These are phyloP conservation scores for Tenrec ecaudatus DNA, from an alignment of 2,113 vertebrate species.

Conservation along the genomic window DNA sequence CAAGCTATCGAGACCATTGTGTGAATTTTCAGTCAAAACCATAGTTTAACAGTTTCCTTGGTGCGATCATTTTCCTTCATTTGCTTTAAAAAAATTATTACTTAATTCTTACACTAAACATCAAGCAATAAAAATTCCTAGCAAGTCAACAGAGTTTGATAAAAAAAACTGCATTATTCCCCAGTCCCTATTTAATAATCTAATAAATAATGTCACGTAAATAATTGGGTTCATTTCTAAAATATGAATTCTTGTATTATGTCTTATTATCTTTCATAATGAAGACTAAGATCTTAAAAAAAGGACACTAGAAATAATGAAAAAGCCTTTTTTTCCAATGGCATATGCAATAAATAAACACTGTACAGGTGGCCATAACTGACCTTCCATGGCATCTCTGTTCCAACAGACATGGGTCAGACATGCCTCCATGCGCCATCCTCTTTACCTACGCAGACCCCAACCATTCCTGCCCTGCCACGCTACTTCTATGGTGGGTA, in stretches of 20 bases:
- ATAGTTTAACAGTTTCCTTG: not conserved
- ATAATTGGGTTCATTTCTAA: not conserved
- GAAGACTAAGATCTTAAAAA: not conserved
- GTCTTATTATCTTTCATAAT: not conserved
- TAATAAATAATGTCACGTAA: not conserved
- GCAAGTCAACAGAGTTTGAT: not conserved
- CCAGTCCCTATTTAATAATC: not conserved
- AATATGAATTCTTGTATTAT: not conserved
- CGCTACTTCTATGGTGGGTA: no score
- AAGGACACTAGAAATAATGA: not conserved
- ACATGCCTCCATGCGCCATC: no score
- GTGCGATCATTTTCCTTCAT: not conserved
- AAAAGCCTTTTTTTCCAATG: not conserved
- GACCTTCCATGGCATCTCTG: no score
- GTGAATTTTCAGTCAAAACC: not conserved
- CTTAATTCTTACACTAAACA: not conserved
- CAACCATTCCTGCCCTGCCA: no score
- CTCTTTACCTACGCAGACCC: no score
- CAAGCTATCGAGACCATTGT: not conserved
- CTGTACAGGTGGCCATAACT: no score
- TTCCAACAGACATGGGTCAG: no score
- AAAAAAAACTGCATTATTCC: not conserved
- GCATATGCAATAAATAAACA: not conserved
- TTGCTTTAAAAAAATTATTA: not conserved
- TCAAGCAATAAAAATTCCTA: slow-evolving; percentile 3